Evolutionary conservation across 2,797 vertebrate species (phyloP).

Genomic region (Hapalemur alaotrensis): DNA sequence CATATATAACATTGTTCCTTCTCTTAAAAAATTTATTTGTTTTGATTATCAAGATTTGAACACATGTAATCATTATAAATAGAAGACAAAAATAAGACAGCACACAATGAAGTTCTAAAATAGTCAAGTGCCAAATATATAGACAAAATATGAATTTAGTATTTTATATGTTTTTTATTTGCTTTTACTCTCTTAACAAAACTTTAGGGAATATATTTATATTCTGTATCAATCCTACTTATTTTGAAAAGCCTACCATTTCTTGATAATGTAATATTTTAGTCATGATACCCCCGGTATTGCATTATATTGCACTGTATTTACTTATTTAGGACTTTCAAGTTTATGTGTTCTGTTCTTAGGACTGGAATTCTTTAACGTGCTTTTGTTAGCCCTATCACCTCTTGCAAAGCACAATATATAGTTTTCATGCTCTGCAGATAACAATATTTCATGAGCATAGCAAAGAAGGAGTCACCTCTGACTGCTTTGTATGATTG

Average conservation of each 20-base stretch:
- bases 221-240: neutral
- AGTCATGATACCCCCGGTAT: neutral
- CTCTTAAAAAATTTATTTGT: neutral
- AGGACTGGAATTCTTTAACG: neutral
- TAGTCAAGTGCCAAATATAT: neutral
- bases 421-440: constrained; percentile 31
- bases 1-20: neutral
- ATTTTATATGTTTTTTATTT: neutral
- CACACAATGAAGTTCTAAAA: neutral
- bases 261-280: neutral
- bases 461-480: constrained; percentile 58
- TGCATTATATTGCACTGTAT: neutral
- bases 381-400: constrained; percentile 43
- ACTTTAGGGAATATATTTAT: neutral
- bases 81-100: neutral
- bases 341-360: constrained; percentile 25
- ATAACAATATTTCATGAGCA: constrained; percentile 67
- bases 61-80: neutral
- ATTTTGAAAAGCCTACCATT: constrained; percentile 5
- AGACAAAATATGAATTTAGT: neutral
- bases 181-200: neutral
- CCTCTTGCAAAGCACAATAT: constrained; percentile 52
- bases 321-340: constrained; percentile 16
- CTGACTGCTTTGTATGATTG: constrained; percentile 61
- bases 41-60: neutral